Conservation (phyloP, 2,888 invertebrate species). For the Tubiluchus corallicola region DNA sequence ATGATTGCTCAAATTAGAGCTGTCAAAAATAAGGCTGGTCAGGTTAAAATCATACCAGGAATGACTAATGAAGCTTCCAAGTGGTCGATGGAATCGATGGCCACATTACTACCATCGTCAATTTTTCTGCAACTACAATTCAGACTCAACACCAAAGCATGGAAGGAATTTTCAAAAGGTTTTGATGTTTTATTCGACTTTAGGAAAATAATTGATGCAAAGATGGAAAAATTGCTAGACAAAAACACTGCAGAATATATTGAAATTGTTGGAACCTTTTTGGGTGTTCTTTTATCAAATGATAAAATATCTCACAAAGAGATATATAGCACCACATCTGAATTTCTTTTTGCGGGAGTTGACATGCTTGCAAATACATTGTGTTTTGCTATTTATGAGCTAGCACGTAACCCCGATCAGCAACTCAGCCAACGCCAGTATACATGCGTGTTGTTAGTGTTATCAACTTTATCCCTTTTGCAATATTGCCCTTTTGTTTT, state of each 20-base stretch:
- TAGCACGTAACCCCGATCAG: conserved; percentile 19
- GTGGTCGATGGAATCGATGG: too few species aligned
- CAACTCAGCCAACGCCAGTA: too few species aligned
- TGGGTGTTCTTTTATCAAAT: conserved; percentile 20
- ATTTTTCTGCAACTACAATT: conserved; percentile 22
- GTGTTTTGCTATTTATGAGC: conserved; percentile 18
- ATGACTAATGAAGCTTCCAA: too few species aligned
- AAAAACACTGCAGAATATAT: conserved; percentile 21
- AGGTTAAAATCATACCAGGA: too few species aligned
- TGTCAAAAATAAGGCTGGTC: too few species aligned
- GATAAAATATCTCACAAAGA: conserved; percentile 19
- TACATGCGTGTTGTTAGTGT: too few species aligned
- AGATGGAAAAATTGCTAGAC: conserved; percentile 13
- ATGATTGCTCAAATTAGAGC: too few species aligned
- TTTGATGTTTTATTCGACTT: conserved; percentile 25
- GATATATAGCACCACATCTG: conserved; percentile 23
- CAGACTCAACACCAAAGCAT: conserved; percentile 20
- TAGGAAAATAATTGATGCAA: conserved; percentile 18
- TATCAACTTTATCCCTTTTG: too few species aligned
- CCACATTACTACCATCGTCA: too few species aligned
- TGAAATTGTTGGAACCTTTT: too few species aligned
- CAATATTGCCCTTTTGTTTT: too few species aligned
- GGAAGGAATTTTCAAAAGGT: conserved; percentile 22
- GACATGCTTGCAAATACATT: conserved; percentile 25
- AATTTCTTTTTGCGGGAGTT: conserved; percentile 23